Conservation (phyloP, 1,140 invertebrate species). For the Drosophila ohnishii region DNA sequence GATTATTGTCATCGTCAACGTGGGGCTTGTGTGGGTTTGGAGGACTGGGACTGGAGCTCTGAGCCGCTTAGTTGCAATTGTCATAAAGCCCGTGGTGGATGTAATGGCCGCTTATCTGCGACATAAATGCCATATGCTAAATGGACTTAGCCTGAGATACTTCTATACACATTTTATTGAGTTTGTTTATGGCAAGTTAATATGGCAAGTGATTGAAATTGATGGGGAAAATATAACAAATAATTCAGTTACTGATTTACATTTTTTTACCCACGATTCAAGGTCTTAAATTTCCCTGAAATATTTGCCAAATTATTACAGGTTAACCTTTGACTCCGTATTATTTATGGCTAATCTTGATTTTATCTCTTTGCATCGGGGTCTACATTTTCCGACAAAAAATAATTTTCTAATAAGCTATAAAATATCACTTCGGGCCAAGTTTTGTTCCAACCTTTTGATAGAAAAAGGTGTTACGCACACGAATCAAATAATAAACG, state of each 20-base stretch:
- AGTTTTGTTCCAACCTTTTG: slow-evolving; percentile 20
- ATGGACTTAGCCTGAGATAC: slow-evolving; percentile 60
- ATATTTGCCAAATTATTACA: slow-evolving; percentile 71
- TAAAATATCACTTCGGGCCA: slow-evolving; percentile 73
- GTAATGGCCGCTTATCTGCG: slow-evolving; percentile 78
- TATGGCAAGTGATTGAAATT: slow-evolving; percentile 63
- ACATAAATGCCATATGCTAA: slow-evolving; percentile 78
- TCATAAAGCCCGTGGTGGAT: slow-evolving; percentile 64
- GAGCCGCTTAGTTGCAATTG: slow-evolving; percentile 77
- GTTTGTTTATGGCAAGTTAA: slow-evolving; percentile 43
- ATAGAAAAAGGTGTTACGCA: slow-evolving; percentile 62
- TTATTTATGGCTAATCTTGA: slow-evolving; percentile 54
- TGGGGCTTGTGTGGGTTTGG: slow-evolving; percentile 44
- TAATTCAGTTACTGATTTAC: slow-evolving; percentile 1
- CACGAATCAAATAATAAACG: slow-evolving; percentile 47
- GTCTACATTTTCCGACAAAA: slow-evolving; percentile 34
- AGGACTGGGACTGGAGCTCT: slow-evolving; percentile 11
- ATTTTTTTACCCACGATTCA: not conserved
- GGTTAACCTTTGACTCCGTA: slow-evolving; percentile 31
- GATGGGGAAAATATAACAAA: slow-evolving; percentile 26
- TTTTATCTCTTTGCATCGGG: slow-evolving; percentile 45
- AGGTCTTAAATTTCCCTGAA: slow-evolving; percentile 19
- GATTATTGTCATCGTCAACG: slow-evolving; percentile 78
- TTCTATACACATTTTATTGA: slow-evolving; percentile 30
- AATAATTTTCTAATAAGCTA: slow-evolving; percentile 80